These are phyloP conservation scores for Stenopsyche tienmushanensis DNA, from an alignment of 1,140 invertebrate genomes.

Conservation along the genomic window DNA sequence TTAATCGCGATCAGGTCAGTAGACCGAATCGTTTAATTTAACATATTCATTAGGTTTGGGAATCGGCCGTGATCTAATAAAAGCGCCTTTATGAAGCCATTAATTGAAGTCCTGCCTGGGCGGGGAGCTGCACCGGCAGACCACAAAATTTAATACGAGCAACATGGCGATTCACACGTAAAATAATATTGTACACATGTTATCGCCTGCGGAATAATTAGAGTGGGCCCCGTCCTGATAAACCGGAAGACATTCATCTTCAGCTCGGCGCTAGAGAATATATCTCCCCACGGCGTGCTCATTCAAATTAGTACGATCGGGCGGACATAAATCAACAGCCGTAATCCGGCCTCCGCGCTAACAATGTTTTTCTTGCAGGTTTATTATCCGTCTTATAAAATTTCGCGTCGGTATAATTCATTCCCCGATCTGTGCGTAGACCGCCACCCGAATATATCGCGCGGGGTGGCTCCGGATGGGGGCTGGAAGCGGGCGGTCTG, in stretches of 20 bases:
- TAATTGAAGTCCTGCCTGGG: slow-evolving; percentile 16
- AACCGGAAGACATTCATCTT: slow-evolving; percentile 35
- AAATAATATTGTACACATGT: slow-evolving; percentile 16
- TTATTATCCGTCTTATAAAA: slow-evolving; percentile 43
- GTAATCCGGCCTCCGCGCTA: slow-evolving; percentile 41
- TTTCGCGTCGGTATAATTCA: slow-evolving; percentile 42
- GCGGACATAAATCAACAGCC: slow-evolving; percentile 38
- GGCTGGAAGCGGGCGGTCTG: slow-evolving; percentile 4
- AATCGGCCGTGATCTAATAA: not conserved
- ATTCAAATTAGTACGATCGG: slow-evolving; percentile 40
- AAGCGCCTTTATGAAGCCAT: slow-evolving; percentile 33
- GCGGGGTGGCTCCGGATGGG: slow-evolving; percentile 1
- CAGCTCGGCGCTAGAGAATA: not conserved
- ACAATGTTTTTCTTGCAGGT: slow-evolving; percentile 41
- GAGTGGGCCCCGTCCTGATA: slow-evolving; percentile 10
- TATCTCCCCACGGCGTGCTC: slow-evolving; percentile 15
- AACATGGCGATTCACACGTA: slow-evolving; percentile 24
- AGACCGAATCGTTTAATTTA: not conserved
- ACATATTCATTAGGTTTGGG: not conserved
- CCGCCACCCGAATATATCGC: slow-evolving; percentile 3
- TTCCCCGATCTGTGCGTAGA: slow-evolving; percentile 36
- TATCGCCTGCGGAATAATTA: slow-evolving; percentile 16
- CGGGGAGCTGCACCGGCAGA: not conserved
- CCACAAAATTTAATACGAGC: not conserved
- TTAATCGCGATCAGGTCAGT: no score